Base-by-base conservation (phyloP, 2,888 invertebrate genomes). In the Coecobrya sp. region DNA sequence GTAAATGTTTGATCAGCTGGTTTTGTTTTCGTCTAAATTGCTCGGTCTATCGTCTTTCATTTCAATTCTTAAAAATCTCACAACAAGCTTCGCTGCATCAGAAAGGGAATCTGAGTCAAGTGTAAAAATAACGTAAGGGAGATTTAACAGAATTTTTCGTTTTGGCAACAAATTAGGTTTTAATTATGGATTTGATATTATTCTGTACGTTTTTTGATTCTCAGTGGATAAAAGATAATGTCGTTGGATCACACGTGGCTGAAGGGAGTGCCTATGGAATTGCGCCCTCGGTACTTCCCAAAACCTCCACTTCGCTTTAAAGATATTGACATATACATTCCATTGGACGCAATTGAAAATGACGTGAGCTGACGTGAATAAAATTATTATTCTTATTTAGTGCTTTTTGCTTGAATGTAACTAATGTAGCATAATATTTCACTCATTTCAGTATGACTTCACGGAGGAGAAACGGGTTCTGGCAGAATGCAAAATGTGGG, bases 381-480 rank as follows among this genome's bases (percentile, higher is more conserved):
- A 5, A 27, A n/a, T 10, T 36, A 36, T 59, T 59, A 82, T 42
- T 62, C 11, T 52, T 5, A 27, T 55, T 65, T 62, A 42, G 1
- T 84, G 19, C 3, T 16, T 59, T 55, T 0, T 25, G 16, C 11
- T 49, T 19, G 5, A 82, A 7, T n/a, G n/a, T n/a, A n/a, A 30
- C 27, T 88, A 91, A 79, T 86, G 25, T 76, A n/a, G n/a, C n/a
- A 4, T 49, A 27, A 25, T 79, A 49, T 89, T 90, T 36, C 16
- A 55, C 89, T 91, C 55, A 79, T 95, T 95, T 19, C 94, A 97
- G 94, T 98, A 97, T 95, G 97, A 98, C 95, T 98, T 98, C 95
- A 96, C 96, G 91, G 96, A 98, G 95, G 98, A 98, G 95, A 97
- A 96, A 92, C 97, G 97, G 94, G 97, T 98, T 68, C 96, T 98